Base-by-base conservation (phyloP, 2,113 vertebrate genomes). In the Chaenogobius annularis region DNA sequence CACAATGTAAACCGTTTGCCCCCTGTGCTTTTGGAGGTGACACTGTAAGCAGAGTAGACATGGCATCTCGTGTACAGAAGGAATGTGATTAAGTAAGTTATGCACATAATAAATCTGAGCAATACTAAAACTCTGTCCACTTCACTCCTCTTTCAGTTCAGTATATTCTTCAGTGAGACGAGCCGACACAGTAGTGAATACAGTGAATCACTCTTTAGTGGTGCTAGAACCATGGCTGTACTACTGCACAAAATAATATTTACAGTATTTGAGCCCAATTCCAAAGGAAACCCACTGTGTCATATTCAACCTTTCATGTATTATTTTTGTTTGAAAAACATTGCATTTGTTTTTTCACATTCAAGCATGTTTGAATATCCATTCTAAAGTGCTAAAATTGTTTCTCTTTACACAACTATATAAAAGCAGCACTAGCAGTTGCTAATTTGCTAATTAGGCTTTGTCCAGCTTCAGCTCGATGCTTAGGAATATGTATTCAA, bases 11-110 rank as follows among this genome's bases (percentile, higher is more conserved):
- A 80, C 50, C 58, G 73, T 90, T 85, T 84, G 69, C 61, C 47
- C 61, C 65, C 68, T 79, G 35, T n/a, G n/a, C 52, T n/a, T 55
- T 55, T 77, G 64, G 69, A 81, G 81, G 88, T 73, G 66, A 75
- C 46, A 87, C 87, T 85, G 83, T 88, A 40, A 40, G 83, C 66
- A 87, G 88, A 83, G 90, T 88, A 89, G 81, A 86, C 85, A 90
- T 85, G 78, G 88, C 75, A 58, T 84, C 79, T 82, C 88, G 85
- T 83, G 87, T 77, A 85, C 77, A 83, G 66, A 85, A 90, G 86
- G 91, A 91, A 92, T 92, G 90, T 88, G 86, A 91, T 93, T 90
- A 91, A 89, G 84, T 90, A 89, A 90, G 89, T 92, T 92, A 92
- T 92, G 89, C 85, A 90, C 89, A 92, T 88, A 92, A 90, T 91